Conservation (phyloP, 2,888 invertebrate species). For the Nomada hirtipes region DNA sequence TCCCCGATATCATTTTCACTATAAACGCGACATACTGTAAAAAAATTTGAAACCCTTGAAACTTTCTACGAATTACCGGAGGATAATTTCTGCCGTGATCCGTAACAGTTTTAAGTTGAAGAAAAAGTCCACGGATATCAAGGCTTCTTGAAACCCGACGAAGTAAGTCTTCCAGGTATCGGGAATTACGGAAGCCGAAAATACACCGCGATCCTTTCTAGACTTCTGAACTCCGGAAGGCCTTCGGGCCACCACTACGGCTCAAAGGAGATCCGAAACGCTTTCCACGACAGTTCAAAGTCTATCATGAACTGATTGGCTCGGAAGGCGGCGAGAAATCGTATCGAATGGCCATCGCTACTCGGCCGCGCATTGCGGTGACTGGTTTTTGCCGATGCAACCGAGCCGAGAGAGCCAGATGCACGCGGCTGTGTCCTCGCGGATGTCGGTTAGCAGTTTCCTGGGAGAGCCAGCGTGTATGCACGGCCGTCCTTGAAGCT, state of each 20-base stretch:
- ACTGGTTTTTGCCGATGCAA: slow-evolving; percentile 70
- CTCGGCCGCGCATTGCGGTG: slow-evolving; percentile 40
- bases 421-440: slow-evolving; percentile 75
- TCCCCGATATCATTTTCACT: no score
- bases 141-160: background rate
- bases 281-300: slow-evolving; percentile 22
- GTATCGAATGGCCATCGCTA: slow-evolving; percentile 55
- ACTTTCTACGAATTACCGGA: background rate
- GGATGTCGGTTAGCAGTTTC: slow-evolving; percentile 81
- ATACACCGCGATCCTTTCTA: background rate
- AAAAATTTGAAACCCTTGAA: background rate
- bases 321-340: slow-evolving; percentile 49
- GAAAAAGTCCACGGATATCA: background rate
- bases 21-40: no score
- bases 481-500: slow-evolving; percentile 80
- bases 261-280: background rate
- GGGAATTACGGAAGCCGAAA: background rate
- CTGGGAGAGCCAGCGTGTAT: slow-evolving; percentile 77
- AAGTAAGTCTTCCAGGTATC: background rate
- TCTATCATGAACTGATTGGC: slow-evolving; percentile 31
- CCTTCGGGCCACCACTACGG: background rate
- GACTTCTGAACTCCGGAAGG: background rate
- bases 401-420: slow-evolving; percentile 60
- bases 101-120: background rate
- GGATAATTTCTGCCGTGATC: background rate